Percentiles rank a stretch among this genome's conserved stretches.
These are phyloP conservation scores for Paratilapia polleni DNA, from an alignment of 2,113 vertebrate species.

Conservation along the genomic window DNA sequence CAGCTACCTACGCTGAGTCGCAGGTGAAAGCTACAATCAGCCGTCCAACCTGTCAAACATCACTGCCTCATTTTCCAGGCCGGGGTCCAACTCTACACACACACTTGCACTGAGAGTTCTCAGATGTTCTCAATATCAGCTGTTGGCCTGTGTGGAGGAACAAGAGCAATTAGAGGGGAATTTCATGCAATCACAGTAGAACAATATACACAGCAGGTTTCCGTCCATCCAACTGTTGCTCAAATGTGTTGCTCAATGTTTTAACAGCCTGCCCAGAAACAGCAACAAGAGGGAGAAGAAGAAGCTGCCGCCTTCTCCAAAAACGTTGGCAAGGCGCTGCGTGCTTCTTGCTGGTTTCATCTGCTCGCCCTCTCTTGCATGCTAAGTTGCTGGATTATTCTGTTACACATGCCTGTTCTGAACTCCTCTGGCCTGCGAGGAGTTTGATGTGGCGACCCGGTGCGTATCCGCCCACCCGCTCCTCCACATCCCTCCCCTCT, in stretches of 20 bases:
- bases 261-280: constrained; percentile 36
- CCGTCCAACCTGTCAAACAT: constrained; percentile 46
- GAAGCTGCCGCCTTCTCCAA: constrained; percentile 37
- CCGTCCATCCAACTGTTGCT: constrained; percentile 57
- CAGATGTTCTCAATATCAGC: constrained; percentile 70
- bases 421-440: constrained; percentile 59
- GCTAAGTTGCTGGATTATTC: constrained; percentile 49
- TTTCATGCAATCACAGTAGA: constrained; percentile 70
- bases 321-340: constrained; percentile 27
- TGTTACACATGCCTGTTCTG: constrained; percentile 53
- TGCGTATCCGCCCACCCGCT: constrained; percentile 59
- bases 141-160: constrained; percentile 51
- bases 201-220: constrained; percentile 68
- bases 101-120: constrained; percentile 43
- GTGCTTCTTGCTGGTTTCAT: constrained; percentile 44
- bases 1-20: constrained; percentile 26
- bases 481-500: constrained; percentile 34
- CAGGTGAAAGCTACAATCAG: constrained; percentile 54
- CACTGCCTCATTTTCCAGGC: constrained; percentile 56
- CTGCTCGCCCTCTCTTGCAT: constrained; percentile 49
- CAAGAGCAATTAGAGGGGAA: constrained; percentile 64
- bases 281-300: constrained; percentile 18
- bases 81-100: constrained; percentile 40
- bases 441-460: constrained; percentile 63
- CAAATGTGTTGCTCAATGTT: constrained; percentile 42